phyloP scores from a whole-genome alignment of 2,797 vertebrate genomes.

The Amphiprion clarkii region DNA sequence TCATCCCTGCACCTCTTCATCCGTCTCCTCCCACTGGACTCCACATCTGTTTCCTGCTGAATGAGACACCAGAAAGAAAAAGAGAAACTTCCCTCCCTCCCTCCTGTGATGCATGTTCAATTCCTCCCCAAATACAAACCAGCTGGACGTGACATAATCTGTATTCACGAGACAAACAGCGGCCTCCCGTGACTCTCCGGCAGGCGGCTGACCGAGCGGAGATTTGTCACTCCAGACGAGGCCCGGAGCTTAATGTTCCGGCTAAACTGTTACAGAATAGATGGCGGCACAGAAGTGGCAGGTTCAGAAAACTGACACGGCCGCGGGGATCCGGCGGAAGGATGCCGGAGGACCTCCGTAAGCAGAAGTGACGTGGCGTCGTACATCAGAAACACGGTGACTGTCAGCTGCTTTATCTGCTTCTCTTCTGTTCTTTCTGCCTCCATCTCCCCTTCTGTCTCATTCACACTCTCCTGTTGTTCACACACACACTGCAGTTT shows the following conservation, averaged over 20 bases:
- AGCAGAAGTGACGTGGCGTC: constrained; percentile 68
- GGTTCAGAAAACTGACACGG: constrained; percentile 79
- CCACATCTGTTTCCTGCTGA: constrained; percentile 37
- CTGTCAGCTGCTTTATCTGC: constrained; percentile 4
- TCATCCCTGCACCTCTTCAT: constrained; percentile 26
- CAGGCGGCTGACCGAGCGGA: constrained; percentile 49
- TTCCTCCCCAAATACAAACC: constrained; percentile 46
- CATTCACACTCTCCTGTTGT: too few species aligned
- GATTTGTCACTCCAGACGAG: constrained; percentile 63
- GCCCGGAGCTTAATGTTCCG: constrained; percentile 66
- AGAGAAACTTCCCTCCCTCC: not conserved
- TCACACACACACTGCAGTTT: too few species aligned
- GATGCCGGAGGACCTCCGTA: constrained; percentile 56
- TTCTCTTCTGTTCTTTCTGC: too few species aligned
- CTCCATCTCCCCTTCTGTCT: too few species aligned
- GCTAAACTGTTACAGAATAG: constrained; percentile 77
- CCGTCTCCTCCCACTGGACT: constrained; percentile 26
- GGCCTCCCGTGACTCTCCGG: not conserved
- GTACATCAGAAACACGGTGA: constrained; percentile 55
- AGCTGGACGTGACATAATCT: constrained; percentile 55
- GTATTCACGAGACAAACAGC: constrained; percentile 35
- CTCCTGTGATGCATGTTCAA: constrained; percentile 27
- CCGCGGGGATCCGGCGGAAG: constrained; percentile 52
- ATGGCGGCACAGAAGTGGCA: constrained; percentile 76
- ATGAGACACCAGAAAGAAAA: constrained; percentile 22